Evolutionary conservation across 2,113 vertebrate genomes (phyloP), one percentile per base, ranked within the genome.

Genomic region (Eubucco bourcierii): DNA sequence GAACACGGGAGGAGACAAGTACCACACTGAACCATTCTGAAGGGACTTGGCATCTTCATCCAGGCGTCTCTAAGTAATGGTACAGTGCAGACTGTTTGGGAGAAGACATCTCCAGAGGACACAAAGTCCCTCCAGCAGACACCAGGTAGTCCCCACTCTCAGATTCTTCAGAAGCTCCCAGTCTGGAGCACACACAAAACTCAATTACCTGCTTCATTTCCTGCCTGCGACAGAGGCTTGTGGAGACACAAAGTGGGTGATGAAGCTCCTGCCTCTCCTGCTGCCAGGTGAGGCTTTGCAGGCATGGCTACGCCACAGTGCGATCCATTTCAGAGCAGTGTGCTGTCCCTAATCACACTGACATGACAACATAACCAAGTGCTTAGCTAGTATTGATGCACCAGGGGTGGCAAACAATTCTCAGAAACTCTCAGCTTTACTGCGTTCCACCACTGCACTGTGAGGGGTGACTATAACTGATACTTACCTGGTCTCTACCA

Each of bases 271-370:
- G 41, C 46, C 80, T 31, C 37, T 50, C 7, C 41, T 41, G 29
- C 61, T 66, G 64, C 27, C 64, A 13, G 53, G 14, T 1, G 28
- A 81, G 63, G 25, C 4, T 46, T 8, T 1, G 5, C 7, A 10
- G 2, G 0, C 15, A 4, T 24, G 14, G 23, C 44, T 5, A 1
- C 14, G 2, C 59, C 34, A 5, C 34, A 55, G 71, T 13, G 2
- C 0, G 19, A 52, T 59, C 39, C 41, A 10, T 12, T 47, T 27
- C 64, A 13, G 53, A 68, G 4, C 1, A 41, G 3, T 6, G 64
- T 15, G 80, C 70, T 77, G 53, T n/a, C 47, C 44, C 50, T 55
- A 63, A 52, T 53, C 63, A 52, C 63, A 18, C 19, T 23, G 63
- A 53, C 70, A 71, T 33, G 90, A 25, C 34, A 75, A 80, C 61